These are phyloP conservation scores for Cryptoleucopteryx plumbea DNA, from an alignment of 2,113 vertebrate genomes.

Conservation along the genomic window DNA sequence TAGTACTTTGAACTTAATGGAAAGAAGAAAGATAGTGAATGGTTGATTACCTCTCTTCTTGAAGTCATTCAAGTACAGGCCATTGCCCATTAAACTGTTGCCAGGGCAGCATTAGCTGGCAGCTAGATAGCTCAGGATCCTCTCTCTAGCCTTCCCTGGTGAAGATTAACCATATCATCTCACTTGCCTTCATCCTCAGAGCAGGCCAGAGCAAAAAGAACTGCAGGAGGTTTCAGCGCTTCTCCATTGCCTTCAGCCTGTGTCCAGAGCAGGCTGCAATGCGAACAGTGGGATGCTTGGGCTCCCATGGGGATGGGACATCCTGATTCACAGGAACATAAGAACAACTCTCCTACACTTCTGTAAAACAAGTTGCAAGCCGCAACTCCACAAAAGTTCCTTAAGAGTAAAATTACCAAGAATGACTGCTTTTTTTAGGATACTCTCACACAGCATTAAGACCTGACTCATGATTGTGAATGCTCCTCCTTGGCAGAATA, in stretches of 20 bases:
- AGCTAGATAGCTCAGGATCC: background rate
- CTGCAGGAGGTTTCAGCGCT: background rate
- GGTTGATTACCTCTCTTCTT: conserved; percentile 22
- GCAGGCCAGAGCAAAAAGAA: background rate
- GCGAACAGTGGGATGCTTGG: background rate
- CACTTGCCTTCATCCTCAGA: background rate
- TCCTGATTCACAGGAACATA: background rate
- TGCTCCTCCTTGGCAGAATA: background rate
- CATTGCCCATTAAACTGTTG: background rate
- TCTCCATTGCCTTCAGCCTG: background rate
- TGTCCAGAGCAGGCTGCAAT: background rate
- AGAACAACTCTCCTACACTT: background rate
- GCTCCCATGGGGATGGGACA: background rate
- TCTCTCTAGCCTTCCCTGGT: background rate
- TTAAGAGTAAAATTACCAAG: background rate
- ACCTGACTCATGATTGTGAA: background rate
- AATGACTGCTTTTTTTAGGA: background rate
- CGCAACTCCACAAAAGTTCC: background rate
- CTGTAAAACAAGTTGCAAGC: background rate
- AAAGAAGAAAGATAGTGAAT: conserved; percentile 12
- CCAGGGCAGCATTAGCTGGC: background rate
- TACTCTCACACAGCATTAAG: background rate
- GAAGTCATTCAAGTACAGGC: conserved; percentile 11
- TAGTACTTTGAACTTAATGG: conserved; percentile 53
- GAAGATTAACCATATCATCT: background rate